Conservation (phyloP, 2,113 vertebrate genomes). For the Acrocephalus arundinaceus region DNA sequence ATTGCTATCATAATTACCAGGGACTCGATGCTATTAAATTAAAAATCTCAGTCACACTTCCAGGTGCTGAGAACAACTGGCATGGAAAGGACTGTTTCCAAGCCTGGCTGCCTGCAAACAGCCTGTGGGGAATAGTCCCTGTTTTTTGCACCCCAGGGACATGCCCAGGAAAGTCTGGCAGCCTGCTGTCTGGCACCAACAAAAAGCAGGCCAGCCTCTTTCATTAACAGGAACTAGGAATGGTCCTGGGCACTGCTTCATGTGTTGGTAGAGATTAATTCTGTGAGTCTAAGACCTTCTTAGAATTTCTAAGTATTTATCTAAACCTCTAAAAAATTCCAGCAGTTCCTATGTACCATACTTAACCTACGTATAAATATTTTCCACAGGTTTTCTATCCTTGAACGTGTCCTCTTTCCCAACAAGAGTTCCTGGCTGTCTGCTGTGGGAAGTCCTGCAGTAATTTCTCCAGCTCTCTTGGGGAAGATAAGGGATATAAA, state of each 20-base stretch:
- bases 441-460: not conserved
- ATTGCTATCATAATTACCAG: not conserved
- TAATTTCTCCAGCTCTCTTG: not conserved
- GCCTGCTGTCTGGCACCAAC: not conserved
- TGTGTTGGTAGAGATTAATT: not conserved
- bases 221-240: not conserved
- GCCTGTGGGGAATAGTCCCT: not conserved
- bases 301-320: not conserved
- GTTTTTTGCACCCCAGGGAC: not conserved
- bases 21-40: not conserved
- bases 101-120: not conserved
- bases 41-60: not conserved
- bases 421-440: rapidly evolving
- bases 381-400: not conserved
- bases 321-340: not conserved
- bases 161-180: not conserved
- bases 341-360: not conserved
- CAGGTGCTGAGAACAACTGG: not conserved
- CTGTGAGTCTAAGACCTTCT: not conserved
- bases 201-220: not conserved
- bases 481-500: not conserved
- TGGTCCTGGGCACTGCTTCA: not conserved
- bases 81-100: not conserved
- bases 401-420: not conserved
- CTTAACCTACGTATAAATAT: not conserved